Base-by-base conservation (phyloP, 2,888 invertebrate species). In the Rotaria socialis region DNA sequence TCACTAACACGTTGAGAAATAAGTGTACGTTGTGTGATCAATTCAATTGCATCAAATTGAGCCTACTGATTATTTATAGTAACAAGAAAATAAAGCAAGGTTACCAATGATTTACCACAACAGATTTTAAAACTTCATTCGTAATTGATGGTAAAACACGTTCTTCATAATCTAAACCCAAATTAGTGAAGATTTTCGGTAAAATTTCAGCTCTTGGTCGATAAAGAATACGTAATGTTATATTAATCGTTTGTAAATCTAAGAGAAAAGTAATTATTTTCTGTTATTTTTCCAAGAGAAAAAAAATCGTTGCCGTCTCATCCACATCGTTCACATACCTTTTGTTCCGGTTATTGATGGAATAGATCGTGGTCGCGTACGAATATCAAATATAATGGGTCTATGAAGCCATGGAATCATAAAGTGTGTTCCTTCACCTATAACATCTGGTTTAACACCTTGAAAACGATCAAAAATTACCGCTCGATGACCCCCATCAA, bases 161-260 rank as follows among this genome's bases (percentile, higher is more conserved):
- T 91, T 99, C 99, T 91, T 99, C 99, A 90, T 99, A 99, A 92
- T 99, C 99, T 88, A 95, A 93, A 88, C 99, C 99, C 56, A 99
- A 93, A 90, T 96, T 96, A 84, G 96, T 95, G 92, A 96, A 98
- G 90, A 99, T 97, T 91, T 94, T 95, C 41, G 99, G 99, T 85
- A 99, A 92, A 89, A 95, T 94, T 89, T 95, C 95, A n/a, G 97
- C 95, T 87, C 95, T 93, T 2, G 99, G 99, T 90, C 99, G 93
- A 93, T 96, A 99, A 89, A 99, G 92, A 90, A 99, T 96, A 93
- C 99, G 95, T 87, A 99, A 93, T 75, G 99, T 99, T 90, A 99
- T 98, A 92, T 96, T 97, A 24, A 99, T 98, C 92, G 97, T 99
- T 92, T 99, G 99, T 89, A 99, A 93, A 94, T 99, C 99, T 95